Evolutionary conservation across 2,797 vertebrate genomes (phyloP), one percentile per base, ranked within the genome.

Genomic region (Synanceia verrucosa): DNA sequence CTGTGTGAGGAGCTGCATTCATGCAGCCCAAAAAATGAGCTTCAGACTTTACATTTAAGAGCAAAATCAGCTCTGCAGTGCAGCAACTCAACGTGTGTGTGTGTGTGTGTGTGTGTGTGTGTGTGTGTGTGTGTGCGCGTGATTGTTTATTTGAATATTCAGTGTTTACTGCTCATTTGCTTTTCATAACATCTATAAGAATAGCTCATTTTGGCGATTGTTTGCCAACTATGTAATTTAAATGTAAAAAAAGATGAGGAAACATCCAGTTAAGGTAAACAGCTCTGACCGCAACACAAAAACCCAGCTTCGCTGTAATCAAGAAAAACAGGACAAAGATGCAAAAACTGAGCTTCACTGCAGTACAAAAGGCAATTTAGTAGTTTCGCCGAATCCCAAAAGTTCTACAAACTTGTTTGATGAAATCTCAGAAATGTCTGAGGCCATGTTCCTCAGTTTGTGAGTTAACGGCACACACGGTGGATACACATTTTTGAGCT

Each of bases 201-300:
- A 82, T 64, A 70, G 50, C 62, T 74, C 7, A 79, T 60, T 78
- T 51, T 28, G 41, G 52, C 31, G 2, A 58, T 66, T 19, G 39
- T 66, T 58, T 36, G 18, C 43, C 48, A 62, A 78, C 65, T 46
- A 4, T 60, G 36, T 63, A 76, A 84, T 78, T 84, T 70, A 41
- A 57, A 75, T 37, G 73, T 55, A 69, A 39, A 60, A 65, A 68
- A 66, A 79, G 57, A 79, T 37, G 44, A 43, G 23, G 75, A 39
- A 57, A 68, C 65, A 73, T 82, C 56, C 57, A 69, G 75, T 67
- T 52, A 41, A 70, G 33, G 69, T 85, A 86, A 87, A 89, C 81
- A 85, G 31, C 62, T 16, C 41, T 1, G 41, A 70, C 84, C 88
- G 76, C 83, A 83, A 70, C 33, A 61, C 79, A 88, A 83, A 86